Evolutionary conservation across 2,797 vertebrate species (phyloP).

Genomic region (Crenuchus spilurus): DNA sequence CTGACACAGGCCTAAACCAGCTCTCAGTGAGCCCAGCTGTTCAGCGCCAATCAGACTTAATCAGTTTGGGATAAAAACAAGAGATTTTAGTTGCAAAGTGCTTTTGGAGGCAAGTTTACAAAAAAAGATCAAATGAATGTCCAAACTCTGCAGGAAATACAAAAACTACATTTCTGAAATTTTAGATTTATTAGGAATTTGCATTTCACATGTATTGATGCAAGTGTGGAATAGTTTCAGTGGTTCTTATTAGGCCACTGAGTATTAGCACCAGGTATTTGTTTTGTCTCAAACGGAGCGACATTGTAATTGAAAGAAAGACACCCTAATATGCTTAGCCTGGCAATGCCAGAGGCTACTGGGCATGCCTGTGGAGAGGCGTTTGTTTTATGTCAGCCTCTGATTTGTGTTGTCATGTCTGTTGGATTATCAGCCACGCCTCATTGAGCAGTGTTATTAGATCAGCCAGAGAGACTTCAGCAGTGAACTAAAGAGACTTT

Average conservation of each 20-base stretch:
- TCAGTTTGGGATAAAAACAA: slow-evolving; percentile 5
- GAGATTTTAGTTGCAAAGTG: not conserved
- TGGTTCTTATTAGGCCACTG: not conserved
- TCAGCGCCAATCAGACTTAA: slow-evolving; percentile 8
- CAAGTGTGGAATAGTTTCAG: not conserved
- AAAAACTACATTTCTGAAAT: too few relatives aligned
- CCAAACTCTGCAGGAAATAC: not conserved
- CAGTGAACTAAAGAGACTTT: slow-evolving; percentile 74
- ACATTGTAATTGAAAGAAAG: not conserved
- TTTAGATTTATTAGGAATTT: not conserved
- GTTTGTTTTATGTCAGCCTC: slow-evolving; percentile 52
- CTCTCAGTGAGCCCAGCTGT: slow-evolving; percentile 25
- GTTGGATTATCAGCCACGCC: slow-evolving; percentile 69
- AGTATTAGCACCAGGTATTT: not conserved
- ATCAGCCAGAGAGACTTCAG: slow-evolving; percentile 74
- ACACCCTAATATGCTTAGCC: slow-evolving; percentile 5
- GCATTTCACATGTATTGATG: not conserved
- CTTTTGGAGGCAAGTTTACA: not conserved
- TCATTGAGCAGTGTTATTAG: slow-evolving; percentile 79
- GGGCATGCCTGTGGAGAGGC: slow-evolving; percentile 25
- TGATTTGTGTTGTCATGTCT: slow-evolving; percentile 65
- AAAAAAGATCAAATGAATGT: not conserved
- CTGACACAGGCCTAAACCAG: slow-evolving; percentile 59
- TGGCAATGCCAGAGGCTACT: slow-evolving; percentile 5
- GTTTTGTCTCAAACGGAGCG: not conserved